Evolutionary conservation across 1,140 invertebrate species (phyloP), one percentile per base, ranked within the genome.

Genomic region (Drosophila subpulchrella): DNA sequence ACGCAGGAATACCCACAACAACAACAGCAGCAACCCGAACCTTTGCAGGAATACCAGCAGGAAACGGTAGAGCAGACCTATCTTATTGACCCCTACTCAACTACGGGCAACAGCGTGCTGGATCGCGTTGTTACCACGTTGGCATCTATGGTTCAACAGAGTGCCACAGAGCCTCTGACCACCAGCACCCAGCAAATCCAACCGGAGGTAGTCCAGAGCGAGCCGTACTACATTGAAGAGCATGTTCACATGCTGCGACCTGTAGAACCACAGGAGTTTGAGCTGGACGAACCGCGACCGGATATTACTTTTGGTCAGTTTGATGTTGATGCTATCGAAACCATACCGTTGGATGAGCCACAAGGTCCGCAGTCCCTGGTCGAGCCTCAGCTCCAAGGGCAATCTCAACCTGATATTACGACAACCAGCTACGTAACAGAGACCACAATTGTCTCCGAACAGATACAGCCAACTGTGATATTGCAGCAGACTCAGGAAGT

Each of bases 241-340:
- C 76, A 75, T 47, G 70, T 84, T 24, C 80, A 84, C n/a, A 65
- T 78, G 51, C 24, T 80, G 6, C 55, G 55, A 24, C 62, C 79
- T 3, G 88, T 89, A 6, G 90, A 91, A 27, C 86, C 90, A 0
- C 85, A 91, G 56, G 82, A 88, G 32, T 82, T 91, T 42, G 86
- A 84, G 44, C 50, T 85, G 7, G 75, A 91, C 51, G 91, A 92
- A 42, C 88, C 84, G 6, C 75, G 91, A 11, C 91, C 91, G 0
- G 91, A 92, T 24, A 90, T 92, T 12, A 92, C 91, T 1, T 92
- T 92, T 48, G 91, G 91, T 6, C 91, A 92, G 47, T 92, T 92
- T 39, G 91, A 91, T n/a, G 53, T 81, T 30, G 86, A 92, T 74
- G 91, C 91, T 24, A 92, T 92, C 54, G 90, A 91, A 58, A 73